Evolutionary conservation across 1,140 invertebrate genomes (phyloP), one percentile per base, ranked within the genome.

Genomic region (Lethrus apterus): DNA sequence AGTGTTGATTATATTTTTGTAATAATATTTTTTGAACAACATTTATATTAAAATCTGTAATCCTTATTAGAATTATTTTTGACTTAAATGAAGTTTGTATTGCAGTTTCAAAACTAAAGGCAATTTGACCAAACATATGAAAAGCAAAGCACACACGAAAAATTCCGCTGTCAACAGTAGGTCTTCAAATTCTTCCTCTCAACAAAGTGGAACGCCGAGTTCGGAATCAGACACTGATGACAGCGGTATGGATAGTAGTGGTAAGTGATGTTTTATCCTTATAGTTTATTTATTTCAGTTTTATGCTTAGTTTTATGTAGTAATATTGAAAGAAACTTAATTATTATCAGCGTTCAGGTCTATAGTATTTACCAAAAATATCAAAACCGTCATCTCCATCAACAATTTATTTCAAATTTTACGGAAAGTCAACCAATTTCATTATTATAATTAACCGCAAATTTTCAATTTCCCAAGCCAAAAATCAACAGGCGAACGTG

Each of bases 121-220:
- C 0, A 98, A 99, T 67, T 71, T 99, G 13, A 98, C 94, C 0
- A 98, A 98, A 69, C 96, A 98, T 65, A 94, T 98, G 87, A 95
- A 97, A 62, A 98, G 93, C 10, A 98, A 98, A 72, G 87, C 93
- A 0, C 95, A 99, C 93, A 93, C 70, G 73, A 86, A 64, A 42
- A 66, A 66, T 50, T 61, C 58, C 35, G 56, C 58, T 11, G 58
- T 54, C 7, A 58, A 43, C 17, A 56, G 56, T 66, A 48, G 77
- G 84, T 45, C 50, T 26, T 59, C 58, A 2, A 44, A 47, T n/a
- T 9, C 83, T 84, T 17, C 89, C 83, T 42, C 84, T 77, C 17
- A 75, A 75, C n/a, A 84, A 71, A 48, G 66, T 59, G 76, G 60
- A 14, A 59, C 52, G 7, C 58, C 58, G 18, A 62, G 56, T 31